Conservation (phyloP, 2,888 invertebrate genomes). For the Tetheella fluctuosa region DNA sequence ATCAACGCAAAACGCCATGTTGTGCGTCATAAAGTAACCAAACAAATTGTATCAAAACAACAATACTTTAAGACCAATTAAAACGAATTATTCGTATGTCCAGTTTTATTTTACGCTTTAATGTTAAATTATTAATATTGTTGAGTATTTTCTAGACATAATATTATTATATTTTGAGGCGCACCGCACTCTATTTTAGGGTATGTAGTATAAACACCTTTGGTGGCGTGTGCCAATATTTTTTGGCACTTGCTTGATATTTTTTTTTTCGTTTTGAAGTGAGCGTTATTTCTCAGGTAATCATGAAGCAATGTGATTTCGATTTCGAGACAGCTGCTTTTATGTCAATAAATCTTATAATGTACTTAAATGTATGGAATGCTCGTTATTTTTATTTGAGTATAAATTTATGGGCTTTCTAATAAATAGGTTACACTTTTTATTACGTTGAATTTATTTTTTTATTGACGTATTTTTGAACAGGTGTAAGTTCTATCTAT, state of each 20-base stretch:
- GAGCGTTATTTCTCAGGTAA: slow-evolving; percentile 4
- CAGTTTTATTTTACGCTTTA: slow-evolving; percentile 11
- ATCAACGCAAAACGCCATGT: slow-evolving; percentile 11
- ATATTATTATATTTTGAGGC: slow-evolving; percentile 29
- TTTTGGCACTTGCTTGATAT: slow-evolving; percentile 40
- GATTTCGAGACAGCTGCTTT: neutral
- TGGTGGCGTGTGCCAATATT: slow-evolving; percentile 42
- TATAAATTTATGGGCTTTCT: neutral
- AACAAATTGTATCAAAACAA: slow-evolving; percentile 31
- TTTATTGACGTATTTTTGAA: neutral
- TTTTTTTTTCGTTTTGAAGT: slow-evolving; percentile 23
- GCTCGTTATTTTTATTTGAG: slow-evolving; percentile 11
- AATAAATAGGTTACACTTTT: neutral
- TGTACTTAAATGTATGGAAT: slow-evolving; percentile 12
- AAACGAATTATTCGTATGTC: slow-evolving; percentile 17
- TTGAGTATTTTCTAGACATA: neutral
- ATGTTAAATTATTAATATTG: neutral
- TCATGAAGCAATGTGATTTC: neutral
- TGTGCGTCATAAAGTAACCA: slow-evolving; percentile 20
- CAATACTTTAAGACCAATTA: slow-evolving; percentile 30
- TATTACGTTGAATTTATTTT: neutral
- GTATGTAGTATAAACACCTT: slow-evolving; percentile 53
- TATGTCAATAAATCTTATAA: neutral
- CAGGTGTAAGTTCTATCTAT: neutral
- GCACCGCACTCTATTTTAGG: slow-evolving; percentile 39